A percentile compares a stretch with the other conserved stretches of the same genome.
These are phyloP conservation scores for Brachionus rotundiformis DNA, from an alignment of 1,140 invertebrate species.

Conservation along the genomic window DNA sequence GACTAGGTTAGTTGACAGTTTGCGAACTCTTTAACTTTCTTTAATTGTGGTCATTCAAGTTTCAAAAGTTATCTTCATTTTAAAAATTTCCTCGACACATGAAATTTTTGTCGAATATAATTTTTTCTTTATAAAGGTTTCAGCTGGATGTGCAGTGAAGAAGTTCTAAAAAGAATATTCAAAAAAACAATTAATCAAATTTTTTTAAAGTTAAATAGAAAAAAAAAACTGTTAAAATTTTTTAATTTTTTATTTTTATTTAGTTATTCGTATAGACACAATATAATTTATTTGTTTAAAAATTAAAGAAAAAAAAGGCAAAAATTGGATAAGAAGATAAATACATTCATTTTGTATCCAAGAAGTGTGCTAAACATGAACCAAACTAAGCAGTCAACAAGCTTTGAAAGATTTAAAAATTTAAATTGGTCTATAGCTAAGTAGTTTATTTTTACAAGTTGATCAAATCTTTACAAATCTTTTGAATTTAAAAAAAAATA, in stretches of 20 bases:
- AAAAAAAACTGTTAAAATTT: neutral
- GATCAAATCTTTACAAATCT: constrained; percentile 38
- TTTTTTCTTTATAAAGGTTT: too few species aligned
- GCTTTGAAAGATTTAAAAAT: neutral
- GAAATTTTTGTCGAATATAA: too few species aligned
- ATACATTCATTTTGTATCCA: neutral
- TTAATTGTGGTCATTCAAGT: too few species aligned
- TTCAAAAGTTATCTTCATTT: too few species aligned
- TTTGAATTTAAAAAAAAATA: constrained; percentile 25
- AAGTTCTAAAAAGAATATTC: too few species aligned
- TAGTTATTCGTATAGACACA: neutral
- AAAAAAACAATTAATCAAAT: neutral
- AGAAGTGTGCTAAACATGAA: neutral
- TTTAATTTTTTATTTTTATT: neutral
- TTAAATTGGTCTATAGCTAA: constrained; percentile 2
- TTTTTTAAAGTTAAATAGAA: too few species aligned
- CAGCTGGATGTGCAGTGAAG: too few species aligned
- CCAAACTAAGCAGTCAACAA: neutral
- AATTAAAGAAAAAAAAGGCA: neutral
- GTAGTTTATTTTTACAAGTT: constrained; percentile 29
- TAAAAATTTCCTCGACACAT: too few species aligned
- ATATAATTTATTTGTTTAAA: constrained; percentile 8
- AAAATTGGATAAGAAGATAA: neutral
- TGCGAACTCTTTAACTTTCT: too few species aligned
- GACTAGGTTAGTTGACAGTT: too few species aligned